These are phyloP conservation scores for Chiloscyllium plagiosum DNA, from an alignment of 2,113 vertebrate genomes.

Conservation along the genomic window DNA sequence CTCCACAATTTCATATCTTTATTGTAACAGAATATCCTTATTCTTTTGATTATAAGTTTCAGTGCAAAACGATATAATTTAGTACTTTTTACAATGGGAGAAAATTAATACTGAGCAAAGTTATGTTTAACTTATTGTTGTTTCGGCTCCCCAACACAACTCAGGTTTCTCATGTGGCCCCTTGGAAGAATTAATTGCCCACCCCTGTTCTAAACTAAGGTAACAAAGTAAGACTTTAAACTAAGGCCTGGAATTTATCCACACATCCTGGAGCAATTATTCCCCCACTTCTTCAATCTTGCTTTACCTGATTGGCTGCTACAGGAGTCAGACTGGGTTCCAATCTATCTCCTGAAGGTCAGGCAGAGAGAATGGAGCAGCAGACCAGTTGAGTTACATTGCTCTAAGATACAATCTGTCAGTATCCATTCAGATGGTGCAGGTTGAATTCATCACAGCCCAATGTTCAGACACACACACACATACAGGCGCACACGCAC, in stretches of 20 bases:
- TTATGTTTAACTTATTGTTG: no score
- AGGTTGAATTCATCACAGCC: neutral
- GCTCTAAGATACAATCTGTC: neutral
- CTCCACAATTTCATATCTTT: no score
- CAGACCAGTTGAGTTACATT: neutral
- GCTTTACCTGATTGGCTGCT: neutral
- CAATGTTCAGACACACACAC: no score
- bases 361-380: neutral
- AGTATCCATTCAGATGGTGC: neutral
- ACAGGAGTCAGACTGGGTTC: neutral
- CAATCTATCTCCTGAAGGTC: neutral
- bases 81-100: no score
- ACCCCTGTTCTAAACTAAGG: neutral
- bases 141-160: no score
- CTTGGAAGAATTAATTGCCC: no score
- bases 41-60: no score
- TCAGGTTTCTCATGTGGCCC: no score
- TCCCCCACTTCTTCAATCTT: neutral
- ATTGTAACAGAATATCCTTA: no score
- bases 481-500: no score
- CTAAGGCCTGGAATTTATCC: neutral
- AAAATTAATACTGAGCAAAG: no score
- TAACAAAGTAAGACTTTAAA: neutral
- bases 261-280: neutral
- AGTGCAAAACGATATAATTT: no score